Conservation (phyloP, 1,140 invertebrate species). For the Limonius californicus region DNA sequence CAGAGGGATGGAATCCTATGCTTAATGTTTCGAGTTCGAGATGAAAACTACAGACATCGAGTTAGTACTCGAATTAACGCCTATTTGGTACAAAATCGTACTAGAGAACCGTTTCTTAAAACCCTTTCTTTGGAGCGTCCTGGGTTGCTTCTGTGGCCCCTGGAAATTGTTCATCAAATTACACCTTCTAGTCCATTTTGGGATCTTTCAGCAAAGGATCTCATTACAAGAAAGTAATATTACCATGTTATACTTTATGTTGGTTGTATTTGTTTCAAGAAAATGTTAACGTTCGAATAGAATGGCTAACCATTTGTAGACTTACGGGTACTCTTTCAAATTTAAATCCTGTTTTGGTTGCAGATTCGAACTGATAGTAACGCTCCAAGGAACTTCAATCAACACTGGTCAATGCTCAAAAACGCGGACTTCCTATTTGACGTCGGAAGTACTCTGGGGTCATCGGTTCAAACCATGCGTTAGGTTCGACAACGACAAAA, state of each 20-base stretch:
- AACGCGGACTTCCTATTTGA: conserved; percentile 74
- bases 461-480: conserved; percentile 62
- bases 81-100: conserved; percentile 48
- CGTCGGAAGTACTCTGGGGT: conserved; percentile 82
- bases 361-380: conserved; percentile 83
- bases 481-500: conserved; percentile 24
- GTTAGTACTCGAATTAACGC: conserved; percentile 57
- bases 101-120: conserved; percentile 32
- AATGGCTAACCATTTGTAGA: neutral
- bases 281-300: too few species aligned
- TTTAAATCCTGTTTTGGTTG: conserved; percentile 2
- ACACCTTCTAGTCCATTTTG: conserved; percentile 55
- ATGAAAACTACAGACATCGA: conserved; percentile 54
- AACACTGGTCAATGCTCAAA: conserved; percentile 72
- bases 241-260: neutral
- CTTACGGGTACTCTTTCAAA: neutral
- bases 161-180: conserved; percentile 61
- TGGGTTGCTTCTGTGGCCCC: conserved; percentile 60
- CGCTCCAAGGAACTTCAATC: conserved; percentile 77
- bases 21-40: conserved; percentile 59
- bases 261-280: neutral
- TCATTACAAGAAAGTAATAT: conserved; percentile 53
- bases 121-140: conserved; percentile 32
- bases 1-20: conserved; percentile 58
- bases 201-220: conserved; percentile 53